Conservation (phyloP, 2,888 invertebrate species). For the Petrolisthes manimaculis region DNA sequence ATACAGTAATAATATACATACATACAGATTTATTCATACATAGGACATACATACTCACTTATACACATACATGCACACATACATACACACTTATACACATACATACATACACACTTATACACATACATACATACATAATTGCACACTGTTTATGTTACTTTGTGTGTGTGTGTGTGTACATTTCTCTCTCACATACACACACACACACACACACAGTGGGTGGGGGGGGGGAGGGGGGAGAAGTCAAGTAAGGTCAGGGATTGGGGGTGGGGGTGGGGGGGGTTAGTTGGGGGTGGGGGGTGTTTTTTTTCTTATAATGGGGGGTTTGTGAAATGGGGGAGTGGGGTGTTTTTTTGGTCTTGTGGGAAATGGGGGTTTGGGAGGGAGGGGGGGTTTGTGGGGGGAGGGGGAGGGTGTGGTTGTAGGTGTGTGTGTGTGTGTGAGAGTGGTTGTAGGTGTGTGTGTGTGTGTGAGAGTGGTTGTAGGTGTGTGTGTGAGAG, state of each 20-base stretch:
- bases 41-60: not conserved
- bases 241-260: not conserved
- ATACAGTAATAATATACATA: not conserved
- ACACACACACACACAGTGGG: slow-evolving; percentile 23
- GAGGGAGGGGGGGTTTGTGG: not conserved
- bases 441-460: not conserved
- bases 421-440: not conserved
- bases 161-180: not conserved
- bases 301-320: not conserved
- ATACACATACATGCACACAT: slow-evolving; percentile 13
- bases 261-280: not conserved
- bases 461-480: not conserved
- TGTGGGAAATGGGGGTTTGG: not conserved
- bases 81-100: not conserved
- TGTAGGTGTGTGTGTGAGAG: not conserved
- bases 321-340: too few relatives aligned
- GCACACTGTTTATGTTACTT: not conserved
- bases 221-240: not conserved
- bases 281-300: not conserved
- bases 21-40: not conserved
- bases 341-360: too few relatives aligned
- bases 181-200: slow-evolving; percentile 19
- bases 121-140: not conserved
- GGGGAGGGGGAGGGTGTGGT: not conserved
- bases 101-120: not conserved